Evolutionary conservation across 2,113 vertebrate species (phyloP).

Genomic region (Tragelaphus imberbis): DNA sequence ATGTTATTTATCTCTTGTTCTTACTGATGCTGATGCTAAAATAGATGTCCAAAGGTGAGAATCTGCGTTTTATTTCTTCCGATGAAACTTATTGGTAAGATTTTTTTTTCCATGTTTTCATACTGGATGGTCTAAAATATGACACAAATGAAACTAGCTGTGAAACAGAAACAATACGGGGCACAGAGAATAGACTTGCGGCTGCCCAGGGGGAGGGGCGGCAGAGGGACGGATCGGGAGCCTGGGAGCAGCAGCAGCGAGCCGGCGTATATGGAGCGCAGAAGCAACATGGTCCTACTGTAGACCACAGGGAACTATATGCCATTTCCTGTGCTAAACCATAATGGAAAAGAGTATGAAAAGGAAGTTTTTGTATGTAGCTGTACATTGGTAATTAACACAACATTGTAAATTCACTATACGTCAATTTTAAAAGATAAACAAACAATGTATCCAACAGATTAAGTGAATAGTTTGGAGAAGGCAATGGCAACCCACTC

Average conservation of each 20-base stretch:
- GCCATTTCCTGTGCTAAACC: neutral
- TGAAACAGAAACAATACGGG: neutral
- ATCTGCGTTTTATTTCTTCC: neutral
- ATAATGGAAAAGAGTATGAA: neutral
- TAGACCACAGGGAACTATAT: neutral
- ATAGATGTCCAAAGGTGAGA: neutral
- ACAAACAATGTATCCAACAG: neutral
- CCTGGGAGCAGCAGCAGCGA: neutral
- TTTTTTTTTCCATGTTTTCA: neutral
- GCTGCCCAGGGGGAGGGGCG: neutral
- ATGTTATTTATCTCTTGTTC: neutral
- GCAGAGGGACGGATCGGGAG: rapidly evolving
- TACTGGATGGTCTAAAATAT: neutral
- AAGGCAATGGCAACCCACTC: neutral
- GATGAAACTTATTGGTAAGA: neutral
- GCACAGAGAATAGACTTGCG: neutral
- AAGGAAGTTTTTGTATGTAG: neutral
- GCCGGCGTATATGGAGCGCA: rapidly evolving
- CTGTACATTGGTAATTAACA: neutral
- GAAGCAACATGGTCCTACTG: neutral
- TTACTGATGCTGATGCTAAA: neutral
- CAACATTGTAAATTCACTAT: neutral
- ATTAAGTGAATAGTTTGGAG: neutral
- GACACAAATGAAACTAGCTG: neutral
- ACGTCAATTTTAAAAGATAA: neutral